A percentile compares a stretch with the other conserved stretches of the same genome.
phyloP scores from a whole-genome alignment of 2,113 vertebrate species.

The Sinosuthora webbiana region DNA sequence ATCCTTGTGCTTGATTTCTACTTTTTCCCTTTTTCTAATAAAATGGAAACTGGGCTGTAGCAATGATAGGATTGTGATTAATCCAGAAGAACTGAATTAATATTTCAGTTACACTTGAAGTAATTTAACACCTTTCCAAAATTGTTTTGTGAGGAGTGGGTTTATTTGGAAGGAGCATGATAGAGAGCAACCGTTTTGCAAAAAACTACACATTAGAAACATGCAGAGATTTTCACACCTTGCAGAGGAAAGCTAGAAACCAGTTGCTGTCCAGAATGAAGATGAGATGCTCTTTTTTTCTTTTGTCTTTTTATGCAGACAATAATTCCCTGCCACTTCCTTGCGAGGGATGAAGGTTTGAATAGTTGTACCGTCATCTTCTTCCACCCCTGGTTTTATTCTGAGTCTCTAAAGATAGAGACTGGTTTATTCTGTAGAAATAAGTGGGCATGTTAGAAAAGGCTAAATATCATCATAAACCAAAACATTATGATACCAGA shows the following conservation, averaged over 20 bases:
- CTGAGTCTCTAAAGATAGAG: conserved; percentile 55
- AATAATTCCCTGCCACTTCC: background rate
- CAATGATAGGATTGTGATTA: background rate
- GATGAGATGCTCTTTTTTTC: background rate
- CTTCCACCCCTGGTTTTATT: conserved; percentile 35
- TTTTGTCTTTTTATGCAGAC: background rate
- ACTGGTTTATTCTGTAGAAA: conserved; percentile 71
- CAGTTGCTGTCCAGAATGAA: background rate
- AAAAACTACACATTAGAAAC: background rate
- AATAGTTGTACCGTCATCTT: background rate
- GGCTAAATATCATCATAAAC: conserved; percentile 76
- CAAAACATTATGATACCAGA: conserved; percentile 78
- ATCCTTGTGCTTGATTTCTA: background rate
- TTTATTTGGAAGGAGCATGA: background rate
- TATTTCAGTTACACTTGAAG: background rate
- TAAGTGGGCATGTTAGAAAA: conserved; percentile 68
- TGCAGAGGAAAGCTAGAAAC: background rate
- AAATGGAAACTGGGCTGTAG: background rate
- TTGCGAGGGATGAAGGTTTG: background rate
- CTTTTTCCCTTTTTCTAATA: background rate
- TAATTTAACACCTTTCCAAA: background rate
- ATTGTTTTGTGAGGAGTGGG: background rate
- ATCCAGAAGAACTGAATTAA: background rate
- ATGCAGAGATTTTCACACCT: background rate
- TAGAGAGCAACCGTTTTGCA: background rate